These are phyloP conservation scores for Uromys caudimaculatus DNA, from an alignment of 2,797 vertebrate genomes.

Conservation along the genomic window DNA sequence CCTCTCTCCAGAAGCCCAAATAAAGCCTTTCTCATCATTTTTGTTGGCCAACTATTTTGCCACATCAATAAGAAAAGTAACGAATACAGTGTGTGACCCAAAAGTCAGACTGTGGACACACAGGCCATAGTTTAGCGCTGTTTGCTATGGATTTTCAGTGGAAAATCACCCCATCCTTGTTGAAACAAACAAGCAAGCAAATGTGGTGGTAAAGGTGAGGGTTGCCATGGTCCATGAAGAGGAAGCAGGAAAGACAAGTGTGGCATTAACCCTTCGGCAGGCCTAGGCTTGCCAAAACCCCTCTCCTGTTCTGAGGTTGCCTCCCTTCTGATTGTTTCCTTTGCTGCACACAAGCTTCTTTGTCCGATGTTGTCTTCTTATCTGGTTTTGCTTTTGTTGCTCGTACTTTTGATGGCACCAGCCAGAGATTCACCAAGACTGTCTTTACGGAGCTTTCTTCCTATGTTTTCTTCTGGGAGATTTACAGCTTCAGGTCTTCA, in stretches of 20 bases:
- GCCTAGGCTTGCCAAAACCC: neutral
- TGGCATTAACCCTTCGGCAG: too few species aligned
- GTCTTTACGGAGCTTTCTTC: neutral
- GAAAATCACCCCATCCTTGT: neutral
- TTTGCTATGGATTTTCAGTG: neutral
- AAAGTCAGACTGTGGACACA: neutral
- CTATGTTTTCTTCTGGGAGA: neutral
- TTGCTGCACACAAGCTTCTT: neutral
- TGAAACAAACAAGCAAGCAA: neutral
- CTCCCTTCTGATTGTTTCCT: neutral
- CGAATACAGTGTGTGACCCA: neutral
- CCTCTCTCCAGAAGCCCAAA: neutral
- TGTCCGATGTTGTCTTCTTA: neutral
- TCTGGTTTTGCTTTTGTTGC: neutral
- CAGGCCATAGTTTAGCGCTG: fast-evolving
- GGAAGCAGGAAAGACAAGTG: neutral
- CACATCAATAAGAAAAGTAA: neutral
- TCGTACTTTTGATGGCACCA: neutral
- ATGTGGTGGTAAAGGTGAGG: neutral
- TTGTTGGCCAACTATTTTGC: neutral
- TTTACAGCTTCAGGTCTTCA: neutral
- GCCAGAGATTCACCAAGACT: neutral
- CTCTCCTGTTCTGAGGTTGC: neutral
- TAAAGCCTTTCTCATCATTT: neutral
- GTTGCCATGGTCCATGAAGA: neutral